Evolutionary conservation across 2,113 vertebrate genomes (phyloP).

Genomic region (Lota lota): DNA sequence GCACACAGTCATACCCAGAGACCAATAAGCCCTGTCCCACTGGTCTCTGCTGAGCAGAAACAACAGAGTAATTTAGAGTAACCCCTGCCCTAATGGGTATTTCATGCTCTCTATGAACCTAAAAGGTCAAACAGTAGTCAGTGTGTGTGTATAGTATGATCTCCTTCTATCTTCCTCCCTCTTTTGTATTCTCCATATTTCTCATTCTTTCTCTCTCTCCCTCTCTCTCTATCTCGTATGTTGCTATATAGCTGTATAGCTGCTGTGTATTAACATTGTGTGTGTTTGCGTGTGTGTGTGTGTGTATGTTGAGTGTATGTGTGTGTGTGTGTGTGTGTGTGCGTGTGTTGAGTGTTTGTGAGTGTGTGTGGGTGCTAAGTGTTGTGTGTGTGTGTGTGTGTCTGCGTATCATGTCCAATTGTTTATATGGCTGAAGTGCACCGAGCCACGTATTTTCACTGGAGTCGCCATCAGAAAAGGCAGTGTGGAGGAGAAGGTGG

Average conservation of each 20-base stretch:
- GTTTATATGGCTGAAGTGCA: background rate
- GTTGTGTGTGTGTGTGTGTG: constrained; percentile 4
- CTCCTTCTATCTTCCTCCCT: no score
- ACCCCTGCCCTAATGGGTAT: constrained; percentile 66
- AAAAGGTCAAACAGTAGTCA: constrained; percentile 52
- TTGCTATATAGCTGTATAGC: no score
- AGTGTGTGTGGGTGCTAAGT: background rate
- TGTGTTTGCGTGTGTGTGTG: constrained; percentile 24
- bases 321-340: background rate
- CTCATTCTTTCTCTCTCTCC: no score
- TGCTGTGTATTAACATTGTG: background rate
- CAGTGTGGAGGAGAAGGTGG: constrained; percentile 37
- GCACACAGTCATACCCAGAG: constrained; percentile 42
- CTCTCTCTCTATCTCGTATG: no score
- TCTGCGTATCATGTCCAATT: constrained; percentile 2
- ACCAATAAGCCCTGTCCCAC: constrained; percentile 69
- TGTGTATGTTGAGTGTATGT: constrained; percentile 10
- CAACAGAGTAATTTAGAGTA: constrained; percentile 44
- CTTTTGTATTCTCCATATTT: no score
- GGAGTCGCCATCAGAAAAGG: constrained; percentile 5
- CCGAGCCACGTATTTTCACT: constrained; percentile 13
- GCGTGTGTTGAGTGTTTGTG: background rate
- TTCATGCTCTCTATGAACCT: constrained; percentile 67
- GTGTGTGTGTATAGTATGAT: constrained; percentile 23
- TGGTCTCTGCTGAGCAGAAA: constrained; percentile 51